These are phyloP conservation scores for Spermophilus dauricus DNA, from an alignment of 2,113 vertebrate species.

Conservation along the genomic window DNA sequence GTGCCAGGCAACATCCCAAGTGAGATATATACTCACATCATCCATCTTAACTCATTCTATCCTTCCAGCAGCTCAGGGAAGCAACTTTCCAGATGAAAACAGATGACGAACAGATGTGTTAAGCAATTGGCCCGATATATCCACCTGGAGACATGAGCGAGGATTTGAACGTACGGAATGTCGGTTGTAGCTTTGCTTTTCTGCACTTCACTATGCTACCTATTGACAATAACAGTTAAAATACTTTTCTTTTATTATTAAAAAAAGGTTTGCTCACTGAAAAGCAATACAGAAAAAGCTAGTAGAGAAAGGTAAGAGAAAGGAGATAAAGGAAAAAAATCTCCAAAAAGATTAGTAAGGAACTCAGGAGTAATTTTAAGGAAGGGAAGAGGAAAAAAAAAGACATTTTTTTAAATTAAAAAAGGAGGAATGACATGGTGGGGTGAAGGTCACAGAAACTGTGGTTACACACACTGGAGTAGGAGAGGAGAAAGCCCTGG, in stretches of 20 bases:
- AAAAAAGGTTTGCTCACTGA: not conserved
- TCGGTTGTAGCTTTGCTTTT: not conserved
- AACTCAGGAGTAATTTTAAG: conserved; percentile 38
- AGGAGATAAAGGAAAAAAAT: not conserved
- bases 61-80: not conserved
- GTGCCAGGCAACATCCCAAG: not conserved
- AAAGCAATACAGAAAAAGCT: not conserved
- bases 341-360: not conserved
- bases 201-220: not conserved
- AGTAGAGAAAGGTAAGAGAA: not conserved
- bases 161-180: not conserved
- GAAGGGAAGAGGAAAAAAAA: conserved; percentile 34
- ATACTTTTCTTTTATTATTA: not conserved
- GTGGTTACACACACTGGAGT: not conserved
- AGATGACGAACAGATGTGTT: not conserved
- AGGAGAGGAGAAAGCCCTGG: not conserved
- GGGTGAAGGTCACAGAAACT: not conserved
- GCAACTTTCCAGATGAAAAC: conserved; percentile 9
- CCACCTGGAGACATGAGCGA: not conserved
- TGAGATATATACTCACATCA: not conserved
- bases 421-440: not conserved
- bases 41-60: not conserved
- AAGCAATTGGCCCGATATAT: not conserved
- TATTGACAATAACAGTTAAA: not conserved
- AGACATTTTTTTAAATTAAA: conserved; percentile 20